Evolutionary conservation across 2,888 invertebrate species (phyloP), one percentile per base, ranked within the genome.

Genomic region (Xestia sexstrigata): DNA sequence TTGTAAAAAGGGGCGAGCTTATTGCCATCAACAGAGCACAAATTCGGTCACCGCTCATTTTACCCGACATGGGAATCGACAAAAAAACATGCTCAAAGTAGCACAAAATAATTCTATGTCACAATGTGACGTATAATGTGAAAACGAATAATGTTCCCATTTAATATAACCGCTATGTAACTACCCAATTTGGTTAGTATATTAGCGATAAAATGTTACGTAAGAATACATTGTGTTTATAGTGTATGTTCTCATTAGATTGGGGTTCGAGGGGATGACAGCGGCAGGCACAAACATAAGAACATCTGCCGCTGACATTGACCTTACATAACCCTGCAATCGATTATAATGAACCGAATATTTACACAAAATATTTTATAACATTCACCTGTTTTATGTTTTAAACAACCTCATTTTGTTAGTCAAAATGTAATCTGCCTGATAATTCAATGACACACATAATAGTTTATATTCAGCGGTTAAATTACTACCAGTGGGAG

Each of bases 251-350:
- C 80, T n/a, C 62, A 82, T 58, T 67, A 11, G 17, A 62, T 55
- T 62, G 35, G n/a, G 20, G 20, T 20, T 58, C 65, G 62, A 39
- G 47, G 35, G 26, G 39, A 35, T 72, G 71, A 26, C 69, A 70
- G 30, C 1, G 47, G 9, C 85, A 74, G 62, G 23, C 55, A 74
- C 47, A 65, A 79, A 52, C 30, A 73, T 42, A 45, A 26, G 23
- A 49, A 70, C 35, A 65, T 55, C 82, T 83, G 85, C n/a, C 39
- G 11, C 45, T 74, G 83, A 84, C 81, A 83, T 55, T 49, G 35
- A 73, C 47, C 42, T 63, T 73, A 84, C 84, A 67, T 83, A 83
- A 84, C 70, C 58, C 62, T 62, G 70, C 66, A 76, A 11, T 69
- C 26, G 26, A 66, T 55, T 62, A 35, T 35, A 55, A 23, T 45